Conservation (phyloP, 2,888 invertebrate genomes). For the Diarsia rubi region DNA sequence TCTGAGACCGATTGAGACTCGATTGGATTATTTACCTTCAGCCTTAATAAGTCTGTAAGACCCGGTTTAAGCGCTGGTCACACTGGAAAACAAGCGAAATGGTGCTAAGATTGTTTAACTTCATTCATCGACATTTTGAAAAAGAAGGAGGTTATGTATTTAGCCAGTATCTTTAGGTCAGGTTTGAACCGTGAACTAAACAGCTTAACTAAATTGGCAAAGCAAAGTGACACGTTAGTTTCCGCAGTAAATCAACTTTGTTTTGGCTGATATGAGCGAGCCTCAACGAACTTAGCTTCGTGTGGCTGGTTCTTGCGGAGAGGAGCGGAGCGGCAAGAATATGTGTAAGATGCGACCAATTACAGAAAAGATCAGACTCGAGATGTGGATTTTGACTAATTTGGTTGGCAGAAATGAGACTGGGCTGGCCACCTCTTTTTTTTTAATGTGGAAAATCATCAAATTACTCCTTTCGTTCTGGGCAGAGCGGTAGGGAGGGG, state of each 20-base stretch:
- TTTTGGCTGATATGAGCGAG: not conserved
- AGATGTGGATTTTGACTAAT: not conserved
- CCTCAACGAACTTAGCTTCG: not conserved
- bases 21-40: conserved; percentile 57
- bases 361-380: not conserved
- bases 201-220: not conserved
- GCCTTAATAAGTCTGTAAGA: conserved; percentile 48
- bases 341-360: not conserved
- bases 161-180: not conserved
- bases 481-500: too few relatives aligned
- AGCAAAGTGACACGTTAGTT: not conserved
- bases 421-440: not conserved
- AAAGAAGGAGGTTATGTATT: not conserved
- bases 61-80: not conserved
- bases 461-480: too few relatives aligned
- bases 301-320: not conserved
- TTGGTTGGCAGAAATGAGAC: not conserved
- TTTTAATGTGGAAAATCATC: too few relatives aligned
- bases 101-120: not conserved
- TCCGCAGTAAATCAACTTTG: not conserved
- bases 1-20: conserved; percentile 42
- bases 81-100: not conserved
- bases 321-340: not conserved
- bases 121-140: not conserved
- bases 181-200: not conserved